Base-by-base conservation (phyloP, 2,888 invertebrate genomes). In the Protodeltote pygarga region DNA sequence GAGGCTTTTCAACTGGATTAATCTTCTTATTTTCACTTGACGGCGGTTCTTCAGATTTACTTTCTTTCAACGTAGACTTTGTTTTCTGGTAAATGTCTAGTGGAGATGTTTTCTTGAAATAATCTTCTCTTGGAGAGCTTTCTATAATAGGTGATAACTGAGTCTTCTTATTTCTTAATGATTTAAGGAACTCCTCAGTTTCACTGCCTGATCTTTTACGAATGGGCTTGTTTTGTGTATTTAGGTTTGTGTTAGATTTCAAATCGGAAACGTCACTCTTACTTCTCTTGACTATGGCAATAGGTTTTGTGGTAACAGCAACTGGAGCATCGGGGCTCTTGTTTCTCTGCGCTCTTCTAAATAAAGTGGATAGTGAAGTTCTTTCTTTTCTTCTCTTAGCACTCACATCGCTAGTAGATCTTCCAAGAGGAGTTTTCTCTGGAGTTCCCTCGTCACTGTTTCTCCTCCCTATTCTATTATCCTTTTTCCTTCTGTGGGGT, bases 131-230 rank as follows among this genome's bases (percentile, higher is more conserved):
- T 9, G 94, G 95, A 6, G 95, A 93, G 54, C 94, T 94, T 84
- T 96, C 96, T 59, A 96, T 96, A 35, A 97, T 96, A 0, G 96
- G 96, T 5, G 96, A 96, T 11, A 97, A 78, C 73, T 95, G 96
- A 45, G 94, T 92, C 73, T 95, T 95, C 60, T 93, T 94, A 42
- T 93, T 93, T 60, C 88, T 84, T 13, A 88, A 81, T 1, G 92
- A 92, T 60, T 92, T 93, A 5, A 92, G 77, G 55, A 93, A 93
- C 62, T 93, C 93, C 68, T 94, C 94, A 62, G 93, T 93, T 77
- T 94, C 94, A 75, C 93, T 94, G 31, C 94, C 93, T 42, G 93
- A 89, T 69, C 94, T 87, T 79, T 94, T 94, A 10, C 94, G 87
- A 29, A 92, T 85, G 3, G 92, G 87, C 75, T 92, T 89, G 2